Evolutionary conservation across 2,888 invertebrate species (phyloP), one percentile per base, ranked within the genome.

Genomic region (Prosapia bicincta): DNA sequence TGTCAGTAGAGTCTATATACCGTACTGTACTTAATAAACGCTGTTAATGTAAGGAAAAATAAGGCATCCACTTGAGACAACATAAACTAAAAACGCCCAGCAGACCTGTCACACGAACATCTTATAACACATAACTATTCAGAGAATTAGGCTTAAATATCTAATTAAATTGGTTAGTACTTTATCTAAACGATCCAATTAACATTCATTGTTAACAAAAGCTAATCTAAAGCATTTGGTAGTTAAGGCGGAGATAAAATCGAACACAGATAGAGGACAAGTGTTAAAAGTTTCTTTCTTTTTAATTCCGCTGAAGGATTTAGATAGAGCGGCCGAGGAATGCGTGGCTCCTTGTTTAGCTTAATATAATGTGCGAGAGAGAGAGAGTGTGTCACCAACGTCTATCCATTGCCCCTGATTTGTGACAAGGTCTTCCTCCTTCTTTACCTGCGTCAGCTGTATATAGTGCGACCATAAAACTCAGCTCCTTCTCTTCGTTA

Each of bases 111-210:
- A 54, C 54, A 54, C n/a, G 9, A 30, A 38, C 54, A 54, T 20
- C 20, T n/a, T 54, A 10, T 54, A 54, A 20, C n/a, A 13, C 20
- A 54, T 20, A 54, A 54, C 54, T 10, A 54, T 54, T 54, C 9
- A n/a, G 20, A 9, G 54, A 54, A 54, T 54, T 54, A 54, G 54
- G n/a, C 54, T 54, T 54, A 54, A 54, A 54, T 54, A 54, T 54
- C 54, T 54, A 54, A 54, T 54, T 54, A 54, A 54, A 54, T 54
- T 54, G 54, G 54, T 54, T 13, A 54, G 69, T 74, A 69, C 67
- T 66, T 74, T 69, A 69, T 69, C 69, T 74, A 74, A 74, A 74
- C 32, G 66, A 71, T 28, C 75, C 71, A 75, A 75, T 75, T 71
- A 71, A 75, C 71, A 71, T 67, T 54, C 32, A 43, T 67, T 71